Evolutionary conservation across 2,113 vertebrate genomes (phyloP).

Genomic region (Myxocyprinus asiaticus): DNA sequence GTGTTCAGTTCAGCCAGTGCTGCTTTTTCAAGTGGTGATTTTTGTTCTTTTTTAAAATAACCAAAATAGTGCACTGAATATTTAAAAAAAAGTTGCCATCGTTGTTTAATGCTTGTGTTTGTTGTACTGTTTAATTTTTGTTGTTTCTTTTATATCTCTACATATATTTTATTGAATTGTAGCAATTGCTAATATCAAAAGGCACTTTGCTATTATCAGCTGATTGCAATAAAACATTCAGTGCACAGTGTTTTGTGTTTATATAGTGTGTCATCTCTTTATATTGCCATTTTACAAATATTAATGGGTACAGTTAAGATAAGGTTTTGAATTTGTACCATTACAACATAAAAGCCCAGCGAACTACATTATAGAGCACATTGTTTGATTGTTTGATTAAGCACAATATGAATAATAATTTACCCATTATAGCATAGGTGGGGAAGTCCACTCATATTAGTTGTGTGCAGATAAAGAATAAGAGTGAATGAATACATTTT

Average conservation of each 20-base stretch:
- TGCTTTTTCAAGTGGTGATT: conserved; percentile 68
- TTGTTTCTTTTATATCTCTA: conserved; percentile 51
- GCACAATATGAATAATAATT: too few relatives aligned
- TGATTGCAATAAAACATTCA: conserved; percentile 72
- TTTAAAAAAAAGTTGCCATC: conserved; percentile 41
- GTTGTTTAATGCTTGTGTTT: conserved; percentile 54
- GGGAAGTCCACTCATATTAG: too few relatives aligned
- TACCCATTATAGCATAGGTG: too few relatives aligned
- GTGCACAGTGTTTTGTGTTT: conserved; percentile 58
- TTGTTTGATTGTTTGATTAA: background rate
- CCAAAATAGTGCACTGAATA: conserved; percentile 61
- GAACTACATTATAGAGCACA: background rate
- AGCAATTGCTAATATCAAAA: conserved; percentile 68
- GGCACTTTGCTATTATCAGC: conserved; percentile 71
- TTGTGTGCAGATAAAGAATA: background rate
- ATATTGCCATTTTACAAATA: background rate
- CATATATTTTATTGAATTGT: conserved; percentile 61
- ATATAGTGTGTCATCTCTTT: conserved; percentile 29
- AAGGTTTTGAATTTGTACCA: background rate
- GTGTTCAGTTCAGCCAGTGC: conserved; percentile 72
- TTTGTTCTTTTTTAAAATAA: conserved; percentile 59
- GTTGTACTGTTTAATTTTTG: conserved; percentile 63
- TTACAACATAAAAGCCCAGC: background rate
- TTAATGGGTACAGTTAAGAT: background rate
- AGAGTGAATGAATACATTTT: background rate